Percentiles rank a stretch among this genome's conserved stretches.
Evolutionary conservation across 37 sponge, comb jelly and placozoan genomes (phyloP).

Genomic region (Beroe ovata): DNA sequence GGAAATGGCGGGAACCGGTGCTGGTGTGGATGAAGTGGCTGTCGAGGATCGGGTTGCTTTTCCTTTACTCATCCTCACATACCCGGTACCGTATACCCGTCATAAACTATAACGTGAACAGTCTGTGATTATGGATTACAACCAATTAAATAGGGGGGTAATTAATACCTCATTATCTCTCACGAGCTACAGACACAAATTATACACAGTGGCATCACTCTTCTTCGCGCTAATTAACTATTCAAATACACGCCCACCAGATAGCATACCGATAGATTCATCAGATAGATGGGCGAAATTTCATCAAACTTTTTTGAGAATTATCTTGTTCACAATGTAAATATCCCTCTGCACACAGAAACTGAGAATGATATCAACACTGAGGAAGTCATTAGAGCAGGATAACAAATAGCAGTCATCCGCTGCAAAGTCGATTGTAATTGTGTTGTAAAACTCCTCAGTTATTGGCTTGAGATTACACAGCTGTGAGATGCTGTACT

Average conservation of each 20-base stretch:
- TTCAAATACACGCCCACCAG: too few relatives aligned
- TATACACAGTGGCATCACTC: too few relatives aligned
- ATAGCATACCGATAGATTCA: too few relatives aligned
- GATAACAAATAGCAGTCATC: not conserved
- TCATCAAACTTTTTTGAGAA: too few relatives aligned
- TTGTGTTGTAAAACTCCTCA: not conserved
- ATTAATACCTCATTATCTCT: too few relatives aligned
- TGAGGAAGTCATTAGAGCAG: not conserved
- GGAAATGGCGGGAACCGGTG: conserved; percentile 44
- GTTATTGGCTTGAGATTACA: not conserved
- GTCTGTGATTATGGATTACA: too few relatives aligned
- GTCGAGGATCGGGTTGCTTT: conserved; percentile 55
- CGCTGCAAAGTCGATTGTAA: not conserved
- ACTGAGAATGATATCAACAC: not conserved
- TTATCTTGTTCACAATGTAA: not conserved
- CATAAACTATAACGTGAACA: too few relatives aligned
- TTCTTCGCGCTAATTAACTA: too few relatives aligned
- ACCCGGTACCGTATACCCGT: too few relatives aligned
- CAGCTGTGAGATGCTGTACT: not conserved
- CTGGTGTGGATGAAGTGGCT: conserved; percentile 47
- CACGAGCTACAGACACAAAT: too few relatives aligned
- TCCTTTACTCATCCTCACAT: conserved; percentile 57
- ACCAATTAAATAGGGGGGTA: too few relatives aligned
- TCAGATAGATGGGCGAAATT: too few relatives aligned
- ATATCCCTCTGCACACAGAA: not conserved